Evolutionary conservation across 2,113 vertebrate species (phyloP).

Genomic region (Hydropotes inermis): DNA sequence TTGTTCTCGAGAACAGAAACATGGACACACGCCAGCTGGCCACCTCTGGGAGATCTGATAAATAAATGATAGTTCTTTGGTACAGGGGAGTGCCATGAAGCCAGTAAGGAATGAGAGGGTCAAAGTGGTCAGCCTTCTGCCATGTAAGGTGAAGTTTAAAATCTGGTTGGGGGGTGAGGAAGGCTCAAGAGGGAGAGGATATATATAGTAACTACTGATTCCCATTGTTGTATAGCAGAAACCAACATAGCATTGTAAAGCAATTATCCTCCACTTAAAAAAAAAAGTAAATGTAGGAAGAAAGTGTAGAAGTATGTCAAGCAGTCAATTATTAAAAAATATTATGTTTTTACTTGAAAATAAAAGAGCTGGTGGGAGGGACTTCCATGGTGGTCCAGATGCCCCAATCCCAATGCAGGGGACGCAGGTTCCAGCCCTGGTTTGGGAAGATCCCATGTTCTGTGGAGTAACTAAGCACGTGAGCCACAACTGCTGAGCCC

Average conservation of each 20-base stretch:
- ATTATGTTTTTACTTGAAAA: background rate
- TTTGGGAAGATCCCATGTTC: background rate
- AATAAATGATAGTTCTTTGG: conserved; percentile 31
- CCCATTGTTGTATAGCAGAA: background rate
- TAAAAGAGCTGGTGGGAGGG: background rate
- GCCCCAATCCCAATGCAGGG: background rate
- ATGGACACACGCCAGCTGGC: background rate
- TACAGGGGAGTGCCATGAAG: background rate
- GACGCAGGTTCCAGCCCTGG: background rate
- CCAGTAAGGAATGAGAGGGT: background rate
- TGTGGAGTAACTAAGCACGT: background rate
- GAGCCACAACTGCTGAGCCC: background rate
- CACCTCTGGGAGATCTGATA: background rate
- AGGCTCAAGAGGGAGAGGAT: background rate
- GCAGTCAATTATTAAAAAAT: background rate
- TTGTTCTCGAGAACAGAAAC: background rate
- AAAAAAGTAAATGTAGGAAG: background rate
- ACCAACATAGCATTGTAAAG: background rate
- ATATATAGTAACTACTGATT: background rate
- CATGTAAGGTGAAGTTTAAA: background rate
- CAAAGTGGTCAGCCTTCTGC: background rate
- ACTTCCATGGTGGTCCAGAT: background rate
- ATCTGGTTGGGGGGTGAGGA: background rate
- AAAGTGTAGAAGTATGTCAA: background rate
- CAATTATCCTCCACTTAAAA: background rate